Percentiles rank a stretch among this genome's conserved stretches.
phyloP scores from a whole-genome alignment of 2,797 vertebrate genomes.

The Luscinia luscinia region DNA sequence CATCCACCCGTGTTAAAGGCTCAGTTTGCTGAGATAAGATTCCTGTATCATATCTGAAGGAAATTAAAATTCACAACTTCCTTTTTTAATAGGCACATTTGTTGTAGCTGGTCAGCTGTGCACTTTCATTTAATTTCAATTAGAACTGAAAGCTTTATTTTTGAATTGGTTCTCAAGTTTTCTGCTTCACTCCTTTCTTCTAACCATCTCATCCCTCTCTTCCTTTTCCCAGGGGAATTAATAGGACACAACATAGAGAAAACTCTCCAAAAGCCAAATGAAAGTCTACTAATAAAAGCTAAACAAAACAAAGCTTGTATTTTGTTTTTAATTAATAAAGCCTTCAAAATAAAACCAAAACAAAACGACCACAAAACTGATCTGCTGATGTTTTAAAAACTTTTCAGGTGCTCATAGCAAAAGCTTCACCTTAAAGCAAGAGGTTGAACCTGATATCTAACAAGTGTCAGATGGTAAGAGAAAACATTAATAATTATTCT shows the following conservation, averaged over 20 bases:
- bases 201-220: neutral
- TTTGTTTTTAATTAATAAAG: neutral
- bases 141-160: conserved; percentile 17
- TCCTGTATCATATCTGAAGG: neutral
- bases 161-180: neutral
- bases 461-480: neutral
- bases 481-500: neutral
- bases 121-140: conserved; percentile 24
- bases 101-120: neutral
- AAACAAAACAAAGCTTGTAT: neutral
- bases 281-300: neutral
- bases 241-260: neutral
- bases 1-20: neutral
- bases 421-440: neutral
- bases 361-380: neutral
- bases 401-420: neutral
- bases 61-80: neutral
- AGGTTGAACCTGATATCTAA: neutral
- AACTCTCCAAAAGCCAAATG: conserved; percentile 18
- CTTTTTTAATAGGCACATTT: neutral
- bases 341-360: neutral
- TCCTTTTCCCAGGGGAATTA: neutral
- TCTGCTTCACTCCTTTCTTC: neutral
- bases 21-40: neutral
- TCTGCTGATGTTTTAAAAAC: neutral